These are phyloP conservation scores for Rattus rattus DNA, from an alignment of 2,113 vertebrate genomes.

Conservation along the genomic window DNA sequence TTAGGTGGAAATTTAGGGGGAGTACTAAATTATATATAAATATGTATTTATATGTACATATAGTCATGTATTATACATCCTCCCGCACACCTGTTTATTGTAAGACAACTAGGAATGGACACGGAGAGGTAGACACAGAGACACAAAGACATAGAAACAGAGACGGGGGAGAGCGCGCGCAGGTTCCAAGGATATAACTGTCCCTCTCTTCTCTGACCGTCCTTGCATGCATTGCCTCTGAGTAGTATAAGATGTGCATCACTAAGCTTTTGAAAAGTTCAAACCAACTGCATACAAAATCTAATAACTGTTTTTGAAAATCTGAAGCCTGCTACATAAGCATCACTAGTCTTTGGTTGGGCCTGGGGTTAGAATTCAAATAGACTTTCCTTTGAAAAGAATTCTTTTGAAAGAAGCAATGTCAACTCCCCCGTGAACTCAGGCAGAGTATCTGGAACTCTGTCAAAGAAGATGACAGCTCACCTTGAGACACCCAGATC, in stretches of 20 bases:
- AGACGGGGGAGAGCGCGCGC: neutral
- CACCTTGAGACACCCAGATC: neutral
- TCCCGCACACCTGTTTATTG: neutral
- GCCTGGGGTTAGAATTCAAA: neutral
- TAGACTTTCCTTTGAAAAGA: slow-evolving; percentile 38
- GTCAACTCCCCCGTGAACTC: neutral
- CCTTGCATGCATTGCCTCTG: too few relatives aligned
- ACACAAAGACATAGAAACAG: neutral
- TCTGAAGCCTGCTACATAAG: neutral
- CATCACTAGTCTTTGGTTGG: neutral
- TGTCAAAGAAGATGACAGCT: neutral
- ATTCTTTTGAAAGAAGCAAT: neutral
- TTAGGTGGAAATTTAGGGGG: neutral
- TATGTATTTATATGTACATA: neutral
- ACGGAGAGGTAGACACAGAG: neutral
- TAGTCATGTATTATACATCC: neutral
- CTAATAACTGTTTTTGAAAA: neutral
- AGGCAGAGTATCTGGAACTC: neutral
- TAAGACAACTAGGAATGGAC: neutral
- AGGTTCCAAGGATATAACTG: neutral
- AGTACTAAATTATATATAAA: neutral
- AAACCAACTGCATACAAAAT: neutral
- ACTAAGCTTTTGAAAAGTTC: neutral
- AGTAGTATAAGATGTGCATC: neutral
- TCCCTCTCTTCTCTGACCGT: too few relatives aligned